phyloP scores from a whole-genome alignment of 2,113 vertebrate species.

The Coreoperca whiteheadi region DNA sequence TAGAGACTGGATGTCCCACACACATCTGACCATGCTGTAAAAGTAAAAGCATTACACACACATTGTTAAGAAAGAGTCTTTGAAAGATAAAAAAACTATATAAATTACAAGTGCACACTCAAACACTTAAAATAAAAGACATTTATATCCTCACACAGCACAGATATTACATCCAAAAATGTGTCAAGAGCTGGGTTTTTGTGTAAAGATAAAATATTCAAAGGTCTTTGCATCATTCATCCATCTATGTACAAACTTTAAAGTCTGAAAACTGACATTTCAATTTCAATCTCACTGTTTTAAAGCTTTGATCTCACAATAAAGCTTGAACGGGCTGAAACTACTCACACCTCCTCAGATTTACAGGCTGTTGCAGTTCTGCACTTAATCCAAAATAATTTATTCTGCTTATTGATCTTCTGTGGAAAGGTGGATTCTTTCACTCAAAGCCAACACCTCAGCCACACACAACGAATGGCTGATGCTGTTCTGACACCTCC shows the following conservation, averaged over 20 bases:
- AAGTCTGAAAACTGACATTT: slow-evolving; percentile 25
- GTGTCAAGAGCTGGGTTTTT: slow-evolving; percentile 14
- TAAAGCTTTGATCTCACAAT: slow-evolving; percentile 15
- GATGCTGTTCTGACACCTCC: slow-evolving; percentile 36
- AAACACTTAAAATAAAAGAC: slow-evolving; percentile 13
- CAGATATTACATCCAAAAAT: slow-evolving; percentile 8
- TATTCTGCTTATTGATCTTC: slow-evolving; percentile 58
- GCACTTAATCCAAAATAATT: slow-evolving; percentile 55
- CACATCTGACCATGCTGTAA: not conserved
- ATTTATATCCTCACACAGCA: slow-evolving; percentile 26
- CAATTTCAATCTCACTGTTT: slow-evolving; percentile 33
- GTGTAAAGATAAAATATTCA: slow-evolving; percentile 36
- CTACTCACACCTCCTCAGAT: slow-evolving; percentile 21
- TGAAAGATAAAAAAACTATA: slow-evolving; percentile 5
- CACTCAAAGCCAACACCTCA: slow-evolving; percentile 32
- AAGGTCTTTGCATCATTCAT: slow-evolving; percentile 22
- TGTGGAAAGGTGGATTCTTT: slow-evolving; percentile 42
- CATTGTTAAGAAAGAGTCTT: not conserved
- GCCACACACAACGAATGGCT: slow-evolving; percentile 47
- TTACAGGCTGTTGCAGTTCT: slow-evolving; percentile 20
- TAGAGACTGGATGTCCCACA: not conserved
- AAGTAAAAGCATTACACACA: not conserved
- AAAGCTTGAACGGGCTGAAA: slow-evolving; percentile 32
- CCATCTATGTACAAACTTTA: not conserved
- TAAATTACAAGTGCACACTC: slow-evolving; percentile 1